A percentile compares a stretch with the other conserved stretches of the same genome.
These are phyloP conservation scores for Buteo buteo DNA, from an alignment of 2,113 vertebrate genomes.

Conservation along the genomic window DNA sequence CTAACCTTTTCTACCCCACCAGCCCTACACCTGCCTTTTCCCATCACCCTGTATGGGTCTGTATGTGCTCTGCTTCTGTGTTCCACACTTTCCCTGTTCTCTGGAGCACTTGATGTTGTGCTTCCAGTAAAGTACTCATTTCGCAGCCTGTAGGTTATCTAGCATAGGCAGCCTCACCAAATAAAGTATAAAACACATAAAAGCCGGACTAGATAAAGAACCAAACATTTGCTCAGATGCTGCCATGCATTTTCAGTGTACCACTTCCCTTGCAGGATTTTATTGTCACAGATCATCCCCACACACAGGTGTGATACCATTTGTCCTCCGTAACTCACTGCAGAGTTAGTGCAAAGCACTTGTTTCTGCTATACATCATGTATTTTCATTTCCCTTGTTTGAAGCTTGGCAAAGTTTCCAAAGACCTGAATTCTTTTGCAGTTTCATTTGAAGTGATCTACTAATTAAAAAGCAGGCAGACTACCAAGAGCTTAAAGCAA, in stretches of 20 bases:
- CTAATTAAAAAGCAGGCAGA: slow-evolving; percentile 14
- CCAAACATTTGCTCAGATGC: neutral
- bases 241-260: neutral
- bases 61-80: neutral
- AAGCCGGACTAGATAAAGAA: neutral
- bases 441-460: neutral
- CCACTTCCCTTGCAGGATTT: neutral
- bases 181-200: neutral
- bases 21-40: neutral
- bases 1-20: neutral
- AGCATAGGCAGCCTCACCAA: neutral
- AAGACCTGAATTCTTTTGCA: neutral
- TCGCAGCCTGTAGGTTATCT: neutral
- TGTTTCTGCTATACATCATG: neutral
- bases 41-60: neutral
- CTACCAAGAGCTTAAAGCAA: neutral
- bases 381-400: neutral
- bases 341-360: neutral
- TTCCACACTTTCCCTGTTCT: neutral
- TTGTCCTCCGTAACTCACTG: neutral
- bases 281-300: neutral
- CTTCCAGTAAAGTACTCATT: neutral
- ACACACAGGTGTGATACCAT: neutral
- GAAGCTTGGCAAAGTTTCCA: neutral
- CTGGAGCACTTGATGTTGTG: neutral